These are phyloP conservation scores for Phortica variegata DNA, from an alignment of 1,140 invertebrate species.

Conservation along the genomic window DNA sequence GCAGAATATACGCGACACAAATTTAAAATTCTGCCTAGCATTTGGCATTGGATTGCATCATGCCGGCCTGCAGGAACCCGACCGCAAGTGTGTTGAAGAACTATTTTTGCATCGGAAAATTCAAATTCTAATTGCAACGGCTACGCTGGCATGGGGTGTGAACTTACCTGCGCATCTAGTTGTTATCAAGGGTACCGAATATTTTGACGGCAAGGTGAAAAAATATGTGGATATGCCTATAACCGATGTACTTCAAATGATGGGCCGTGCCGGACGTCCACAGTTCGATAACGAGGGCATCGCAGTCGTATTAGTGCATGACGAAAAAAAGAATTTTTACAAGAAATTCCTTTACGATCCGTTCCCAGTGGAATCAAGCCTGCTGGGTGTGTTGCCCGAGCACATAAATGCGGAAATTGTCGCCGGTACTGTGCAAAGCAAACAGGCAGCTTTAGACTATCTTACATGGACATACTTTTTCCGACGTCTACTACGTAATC, in stretches of 20 bases:
- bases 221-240: constrained; percentile 99
- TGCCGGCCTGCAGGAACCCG: constrained; percentile 88
- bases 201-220: constrained; percentile 94
- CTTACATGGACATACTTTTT: constrained; percentile 99
- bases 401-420: constrained; percentile 98
- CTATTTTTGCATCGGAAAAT: constrained; percentile 97
- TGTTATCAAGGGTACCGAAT: constrained; percentile 87
- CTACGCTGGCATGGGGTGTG: constrained; percentile 98
- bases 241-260: constrained; percentile 99
- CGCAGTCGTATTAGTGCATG: constrained; percentile 96
- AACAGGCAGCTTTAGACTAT: constrained; percentile 95
- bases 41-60: constrained; percentile 99
- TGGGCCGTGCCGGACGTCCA: constrained; percentile 95
- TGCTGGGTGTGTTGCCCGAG: constrained; percentile 88
- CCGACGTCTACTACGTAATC: constrained; percentile 89
- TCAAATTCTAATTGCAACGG: constrained; percentile 96
- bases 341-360: constrained; percentile 99
- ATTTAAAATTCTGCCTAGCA: constrained; percentile 89
- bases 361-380: constrained; percentile 96
- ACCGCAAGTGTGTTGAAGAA: constrained; percentile 90
- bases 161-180: constrained; percentile 88
- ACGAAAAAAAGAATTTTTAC: constrained; percentile 98
- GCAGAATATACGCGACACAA: constrained; percentile 80
- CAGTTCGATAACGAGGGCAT: constrained; percentile 92
- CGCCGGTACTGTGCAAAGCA: constrained; percentile 88